These are phyloP conservation scores for Mythimna vitellina DNA, from an alignment of 2,888 invertebrate genomes.

Conservation along the genomic window DNA sequence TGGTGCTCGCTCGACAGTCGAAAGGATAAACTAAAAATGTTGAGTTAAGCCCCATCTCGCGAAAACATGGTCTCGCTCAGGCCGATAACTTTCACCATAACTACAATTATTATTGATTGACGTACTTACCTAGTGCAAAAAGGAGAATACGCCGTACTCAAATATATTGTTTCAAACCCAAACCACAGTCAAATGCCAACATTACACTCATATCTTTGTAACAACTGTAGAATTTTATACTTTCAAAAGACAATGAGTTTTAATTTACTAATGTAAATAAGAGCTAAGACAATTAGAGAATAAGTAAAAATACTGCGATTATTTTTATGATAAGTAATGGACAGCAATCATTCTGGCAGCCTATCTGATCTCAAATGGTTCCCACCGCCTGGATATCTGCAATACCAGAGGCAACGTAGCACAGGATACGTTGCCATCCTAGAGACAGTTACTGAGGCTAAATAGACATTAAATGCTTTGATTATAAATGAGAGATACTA, in stretches of 20 bases:
- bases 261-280: slow-evolving; percentile 4
- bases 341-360: not conserved
- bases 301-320: not conserved
- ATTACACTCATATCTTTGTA: slow-evolving; percentile 8
- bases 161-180: not conserved
- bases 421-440: not conserved
- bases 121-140: slow-evolving; percentile 29
- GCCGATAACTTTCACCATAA: not conserved
- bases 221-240: slow-evolving; percentile 3
- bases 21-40: no score
- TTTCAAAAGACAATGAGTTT: slow-evolving; percentile 2
- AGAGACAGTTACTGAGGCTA: slow-evolving; percentile 22
- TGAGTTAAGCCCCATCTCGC: no score
- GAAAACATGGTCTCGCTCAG: no score
- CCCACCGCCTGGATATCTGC: not conserved
- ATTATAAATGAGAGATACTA: slow-evolving; percentile 40
- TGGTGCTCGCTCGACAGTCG: no score
- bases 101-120: not conserved
- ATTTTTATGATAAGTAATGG: not conserved
- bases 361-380: not conserved
- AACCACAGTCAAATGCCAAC: slow-evolving; percentile 12
- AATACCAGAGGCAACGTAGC: not conserved
- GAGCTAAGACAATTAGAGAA: not conserved
- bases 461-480: slow-evolving; percentile 49
- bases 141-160: not conserved